These are phyloP conservation scores for Drosophila testacea DNA, from an alignment of 2,888 invertebrate genomes.

Conservation along the genomic window DNA sequence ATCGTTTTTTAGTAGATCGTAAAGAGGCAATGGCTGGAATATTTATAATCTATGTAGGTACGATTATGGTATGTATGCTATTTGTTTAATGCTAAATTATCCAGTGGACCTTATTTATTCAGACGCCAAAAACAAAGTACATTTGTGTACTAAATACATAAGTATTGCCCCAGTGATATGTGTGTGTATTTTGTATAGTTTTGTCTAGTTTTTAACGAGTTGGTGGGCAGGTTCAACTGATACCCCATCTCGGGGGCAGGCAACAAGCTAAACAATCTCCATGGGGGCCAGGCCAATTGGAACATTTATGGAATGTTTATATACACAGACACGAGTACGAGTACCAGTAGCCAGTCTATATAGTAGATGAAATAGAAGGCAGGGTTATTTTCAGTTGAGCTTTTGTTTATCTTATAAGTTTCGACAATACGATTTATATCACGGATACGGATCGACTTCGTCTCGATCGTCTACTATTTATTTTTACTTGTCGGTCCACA, in stretches of 20 bases:
- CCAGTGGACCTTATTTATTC: constrained; percentile 25
- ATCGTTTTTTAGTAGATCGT: no score
- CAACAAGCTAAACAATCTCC: constrained; percentile 45
- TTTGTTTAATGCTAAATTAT: constrained; percentile 45
- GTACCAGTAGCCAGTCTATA: constrained; percentile 12
- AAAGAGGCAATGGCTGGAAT: not conserved
- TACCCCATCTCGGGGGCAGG: constrained; percentile 10
- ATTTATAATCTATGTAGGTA: constrained; percentile 20
- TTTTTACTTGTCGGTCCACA: constrained; percentile 65
- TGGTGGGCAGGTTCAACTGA: constrained; percentile 40
- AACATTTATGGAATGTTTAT: constrained; percentile 57
- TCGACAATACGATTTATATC: constrained; percentile 71
- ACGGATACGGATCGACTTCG: constrained; percentile 47
- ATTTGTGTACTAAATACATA: not conserved
- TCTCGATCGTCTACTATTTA: constrained; percentile 54
- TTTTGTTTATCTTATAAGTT: constrained; percentile 69
- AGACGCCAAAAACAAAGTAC: constrained; percentile 15
- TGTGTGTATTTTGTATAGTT: constrained; percentile 15
- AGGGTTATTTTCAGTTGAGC: constrained; percentile 57
- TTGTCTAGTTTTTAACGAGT: constrained; percentile 19
- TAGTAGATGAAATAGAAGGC: constrained; percentile 7
- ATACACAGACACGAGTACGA: constrained; percentile 30
- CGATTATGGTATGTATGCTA: constrained; percentile 19
- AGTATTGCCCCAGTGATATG: constrained; percentile 1
- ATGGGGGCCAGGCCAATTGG: constrained; percentile 36